These are phyloP conservation scores for Molothrus ater DNA, from an alignment of 2,797 vertebrate genomes.

Conservation along the genomic window DNA sequence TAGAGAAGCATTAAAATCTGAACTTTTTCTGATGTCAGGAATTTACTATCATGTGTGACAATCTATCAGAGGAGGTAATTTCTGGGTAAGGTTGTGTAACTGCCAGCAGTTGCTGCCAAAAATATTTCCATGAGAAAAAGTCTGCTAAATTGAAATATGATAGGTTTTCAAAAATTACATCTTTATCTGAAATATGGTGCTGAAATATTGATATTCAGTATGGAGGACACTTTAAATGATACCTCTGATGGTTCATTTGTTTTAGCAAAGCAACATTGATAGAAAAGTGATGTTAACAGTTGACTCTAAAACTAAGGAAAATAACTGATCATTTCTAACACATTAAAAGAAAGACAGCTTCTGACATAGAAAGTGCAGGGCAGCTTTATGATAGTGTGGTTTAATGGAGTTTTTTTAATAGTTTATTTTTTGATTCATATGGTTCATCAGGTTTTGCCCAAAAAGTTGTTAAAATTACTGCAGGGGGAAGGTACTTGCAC, in stretches of 20 bases:
- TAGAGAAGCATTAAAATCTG: neutral
- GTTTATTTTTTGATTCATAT: neutral
- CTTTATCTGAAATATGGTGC: neutral
- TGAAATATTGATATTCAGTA: neutral
- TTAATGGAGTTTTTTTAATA: neutral
- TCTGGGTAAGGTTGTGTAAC: neutral
- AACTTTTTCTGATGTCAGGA: neutral
- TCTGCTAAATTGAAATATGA: neutral
- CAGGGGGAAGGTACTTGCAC: neutral
- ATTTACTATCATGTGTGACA: neutral
- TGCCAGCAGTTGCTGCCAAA: neutral
- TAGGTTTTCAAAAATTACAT: neutral
- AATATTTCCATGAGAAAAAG: neutral
- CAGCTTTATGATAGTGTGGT: accelerated
- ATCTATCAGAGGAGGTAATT: neutral
- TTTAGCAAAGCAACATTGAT: neutral
- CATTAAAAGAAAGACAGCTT: neutral
- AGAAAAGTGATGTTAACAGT: neutral
- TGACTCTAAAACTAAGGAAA: neutral
- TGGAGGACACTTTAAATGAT: neutral
- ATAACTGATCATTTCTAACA: neutral
- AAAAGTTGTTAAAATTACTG: neutral
- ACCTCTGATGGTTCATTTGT: neutral
- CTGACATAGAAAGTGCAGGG: neutral
- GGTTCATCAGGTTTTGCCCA: neutral